Evolutionary conservation across 2,888 invertebrate genomes (phyloP).

Genomic region (Tachina fera): DNA sequence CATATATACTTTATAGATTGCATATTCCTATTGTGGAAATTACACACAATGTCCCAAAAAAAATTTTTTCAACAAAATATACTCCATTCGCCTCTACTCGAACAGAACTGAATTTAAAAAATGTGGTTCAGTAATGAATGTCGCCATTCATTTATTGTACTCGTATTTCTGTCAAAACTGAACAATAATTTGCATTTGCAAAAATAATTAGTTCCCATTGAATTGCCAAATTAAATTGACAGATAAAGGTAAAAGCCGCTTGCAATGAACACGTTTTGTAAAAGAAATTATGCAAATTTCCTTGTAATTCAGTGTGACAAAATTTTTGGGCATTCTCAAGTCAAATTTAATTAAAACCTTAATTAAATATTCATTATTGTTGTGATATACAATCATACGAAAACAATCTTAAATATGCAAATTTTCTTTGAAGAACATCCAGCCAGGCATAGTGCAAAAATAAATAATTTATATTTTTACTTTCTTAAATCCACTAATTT

Average conservation of each 20-base stretch:
- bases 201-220: not conserved
- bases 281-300: constrained; percentile 57
- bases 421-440: constrained; percentile 24
- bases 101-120: no score
- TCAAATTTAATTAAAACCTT: constrained; percentile 67
- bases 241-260: not conserved
- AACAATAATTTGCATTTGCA: no score
- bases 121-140: no score
- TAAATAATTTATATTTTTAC: not conserved
- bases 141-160: not conserved
- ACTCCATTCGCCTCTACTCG: no score
- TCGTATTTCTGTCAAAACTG: not conserved
- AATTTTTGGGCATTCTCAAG: constrained; percentile 39
- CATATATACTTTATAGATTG: no score
- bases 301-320: constrained; percentile 55
- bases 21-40: no score
- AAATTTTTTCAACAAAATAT: no score
- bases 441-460: constrained; percentile 15
- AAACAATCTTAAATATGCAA: constrained; percentile 69
- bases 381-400: constrained; percentile 61
- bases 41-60: no score
- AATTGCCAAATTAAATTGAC: not conserved
- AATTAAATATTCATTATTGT: constrained; percentile 71
- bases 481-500: constrained; percentile 57
- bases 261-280: not conserved